A percentile compares a stretch with the other conserved stretches of the same genome.
These are phyloP conservation scores for Hassar affinis DNA, from an alignment of 2,113 vertebrate species.

Conservation along the genomic window DNA sequence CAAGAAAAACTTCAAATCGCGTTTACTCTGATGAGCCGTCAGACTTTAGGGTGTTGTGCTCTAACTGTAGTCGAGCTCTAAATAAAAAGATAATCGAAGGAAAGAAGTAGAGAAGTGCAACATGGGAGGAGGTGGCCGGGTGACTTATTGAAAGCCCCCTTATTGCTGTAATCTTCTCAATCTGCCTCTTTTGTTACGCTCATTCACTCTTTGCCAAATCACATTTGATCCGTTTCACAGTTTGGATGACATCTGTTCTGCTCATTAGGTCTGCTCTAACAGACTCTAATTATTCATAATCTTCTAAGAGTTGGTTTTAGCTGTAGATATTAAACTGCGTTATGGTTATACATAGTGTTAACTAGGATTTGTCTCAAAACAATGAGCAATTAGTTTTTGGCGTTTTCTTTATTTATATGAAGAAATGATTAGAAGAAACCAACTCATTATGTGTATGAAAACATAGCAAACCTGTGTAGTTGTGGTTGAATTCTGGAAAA, in stretches of 20 bases:
- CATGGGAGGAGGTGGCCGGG: neutral
- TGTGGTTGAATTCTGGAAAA: neutral
- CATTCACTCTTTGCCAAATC: conserved; percentile 14
- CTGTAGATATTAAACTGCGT: neutral
- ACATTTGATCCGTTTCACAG: conserved; percentile 13
- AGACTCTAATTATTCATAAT: conserved; percentile 21
- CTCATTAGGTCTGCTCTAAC: conserved; percentile 15
- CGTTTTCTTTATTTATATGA: neutral
- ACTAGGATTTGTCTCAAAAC: conserved; percentile 9
- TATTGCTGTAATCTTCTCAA: conserved; percentile 20
- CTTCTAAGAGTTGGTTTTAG: conserved; percentile 9
- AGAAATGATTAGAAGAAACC: neutral
- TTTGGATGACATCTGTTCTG: conserved; percentile 12
- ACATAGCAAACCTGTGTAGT: neutral
- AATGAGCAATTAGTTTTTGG: neutral
- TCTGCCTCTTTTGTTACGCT: conserved; percentile 1
- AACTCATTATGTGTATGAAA: too few species aligned
- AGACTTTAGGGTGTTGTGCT: neutral
- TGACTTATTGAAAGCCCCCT: conserved; percentile 7
- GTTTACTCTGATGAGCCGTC: neutral
- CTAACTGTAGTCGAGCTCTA: neutral
- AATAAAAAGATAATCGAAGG: neutral
- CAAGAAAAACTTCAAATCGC: neutral
- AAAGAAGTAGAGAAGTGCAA: neutral
- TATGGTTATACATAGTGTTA: neutral